A percentile compares a stretch with the other conserved stretches of the same genome.
Evolutionary conservation across 2,888 invertebrate species (phyloP).

Genomic region (Pristionchus japonicus): DNA sequence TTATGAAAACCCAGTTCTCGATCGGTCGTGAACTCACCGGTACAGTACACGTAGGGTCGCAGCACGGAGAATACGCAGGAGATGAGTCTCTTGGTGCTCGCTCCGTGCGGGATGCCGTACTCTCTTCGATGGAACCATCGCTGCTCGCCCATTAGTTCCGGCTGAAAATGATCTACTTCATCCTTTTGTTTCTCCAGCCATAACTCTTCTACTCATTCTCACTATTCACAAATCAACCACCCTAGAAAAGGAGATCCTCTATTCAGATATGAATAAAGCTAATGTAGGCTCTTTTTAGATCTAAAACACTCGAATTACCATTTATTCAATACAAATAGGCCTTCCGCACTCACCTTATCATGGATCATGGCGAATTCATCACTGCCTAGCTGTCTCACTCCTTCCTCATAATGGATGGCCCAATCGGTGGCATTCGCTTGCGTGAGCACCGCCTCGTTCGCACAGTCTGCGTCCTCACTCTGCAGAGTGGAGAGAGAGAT

Average conservation of each 20-base stretch:
- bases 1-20: neutral
- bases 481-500: neutral
- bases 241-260: too few species aligned
- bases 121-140: slow-evolving; percentile 6
- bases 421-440: slow-evolving; percentile 69
- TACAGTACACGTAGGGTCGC: slow-evolving; percentile 37
- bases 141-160: slow-evolving; percentile 36
- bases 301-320: too few species aligned
- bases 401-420: slow-evolving; percentile 72
- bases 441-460: slow-evolving; percentile 52
- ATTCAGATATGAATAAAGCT: too few species aligned
- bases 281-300: too few species aligned
- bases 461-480: slow-evolving; percentile 47
- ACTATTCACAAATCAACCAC: too few species aligned
- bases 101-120: neutral
- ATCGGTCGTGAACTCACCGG: slow-evolving; percentile 45
- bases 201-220: too few species aligned
- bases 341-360: slow-evolving; percentile 2
- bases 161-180: neutral
- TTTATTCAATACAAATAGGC: too few species aligned
- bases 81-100: neutral
- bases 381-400: slow-evolving; percentile 64
- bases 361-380: slow-evolving; percentile 55
- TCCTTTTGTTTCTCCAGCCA: neutral
- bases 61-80: slow-evolving; percentile 27